phyloP scores from a whole-genome alignment of 2,797 vertebrate species.

The Glyptemys insculpta region DNA sequence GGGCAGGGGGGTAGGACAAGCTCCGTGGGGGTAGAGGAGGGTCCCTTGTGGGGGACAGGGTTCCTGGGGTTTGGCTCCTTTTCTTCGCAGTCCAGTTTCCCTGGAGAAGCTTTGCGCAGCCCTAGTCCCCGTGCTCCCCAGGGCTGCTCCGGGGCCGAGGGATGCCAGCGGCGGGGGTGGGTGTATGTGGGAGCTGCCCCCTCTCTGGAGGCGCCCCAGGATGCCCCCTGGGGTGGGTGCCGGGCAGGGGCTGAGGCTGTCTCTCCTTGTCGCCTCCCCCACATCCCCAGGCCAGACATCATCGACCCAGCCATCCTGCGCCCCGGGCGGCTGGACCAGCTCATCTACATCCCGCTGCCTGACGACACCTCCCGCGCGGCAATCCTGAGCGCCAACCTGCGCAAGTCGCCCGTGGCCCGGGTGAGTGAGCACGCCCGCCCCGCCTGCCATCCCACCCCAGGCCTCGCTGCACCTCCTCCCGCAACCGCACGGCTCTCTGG shows the following conservation, averaged over 20 bases:
- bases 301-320: constrained; percentile 98
- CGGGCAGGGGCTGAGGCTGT: background rate
- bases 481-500: rapidly evolving
- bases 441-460: no score
- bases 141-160: no score
- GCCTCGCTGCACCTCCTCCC: background rate
- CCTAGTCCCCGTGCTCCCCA: no score
- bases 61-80: background rate
- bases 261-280: background rate
- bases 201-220: background rate
- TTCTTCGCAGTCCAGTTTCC: no score
- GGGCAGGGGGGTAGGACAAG: no score
- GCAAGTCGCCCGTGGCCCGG: constrained; percentile 97
- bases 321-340: constrained; percentile 95
- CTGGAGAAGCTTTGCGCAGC: no score
- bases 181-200: background rate
- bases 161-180: background rate
- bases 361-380: constrained; percentile 97
- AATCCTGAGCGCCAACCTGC: constrained; percentile 83
- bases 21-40: background rate
- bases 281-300: constrained; percentile 89
- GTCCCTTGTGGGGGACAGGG: background rate
- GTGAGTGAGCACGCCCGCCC: constrained; percentile 66
- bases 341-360: constrained; percentile 97
- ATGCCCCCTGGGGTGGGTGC: background rate